A percentile compares a stretch with the other conserved stretches of the same genome.
These are phyloP conservation scores for Sebastes aleutianus DNA, from an alignment of 2,797 vertebrate genomes.

Conservation along the genomic window DNA sequence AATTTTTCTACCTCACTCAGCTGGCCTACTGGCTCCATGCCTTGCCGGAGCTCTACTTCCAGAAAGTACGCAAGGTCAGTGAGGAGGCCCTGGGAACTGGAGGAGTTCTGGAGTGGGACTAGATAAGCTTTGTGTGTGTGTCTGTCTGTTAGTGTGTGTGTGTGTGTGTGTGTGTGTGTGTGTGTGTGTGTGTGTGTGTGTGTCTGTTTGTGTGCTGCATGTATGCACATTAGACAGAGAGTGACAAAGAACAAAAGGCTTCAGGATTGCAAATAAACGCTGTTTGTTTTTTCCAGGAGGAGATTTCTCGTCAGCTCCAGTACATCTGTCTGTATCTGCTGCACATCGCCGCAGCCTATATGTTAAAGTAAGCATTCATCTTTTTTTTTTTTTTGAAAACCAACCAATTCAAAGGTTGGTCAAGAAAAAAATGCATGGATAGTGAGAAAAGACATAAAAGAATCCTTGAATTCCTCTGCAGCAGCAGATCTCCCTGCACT, in stretches of 20 bases:
- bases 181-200: conserved; percentile 1
- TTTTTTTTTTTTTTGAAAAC: not conserved
- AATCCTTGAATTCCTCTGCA: not conserved
- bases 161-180: not conserved
- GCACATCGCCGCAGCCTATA: conserved; percentile 92
- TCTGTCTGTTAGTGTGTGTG: not conserved
- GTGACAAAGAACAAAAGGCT: not conserved
- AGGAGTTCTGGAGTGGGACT: conserved; percentile 29
- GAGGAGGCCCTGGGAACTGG: conserved; percentile 45
- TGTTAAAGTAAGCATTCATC: conserved; percentile 90
- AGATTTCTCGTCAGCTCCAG: conserved; percentile 93
- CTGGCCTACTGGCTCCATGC: conserved; percentile 97
- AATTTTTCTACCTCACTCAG: conserved; percentile 98
- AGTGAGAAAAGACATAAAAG: not conserved
- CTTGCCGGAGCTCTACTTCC: conserved; percentile 97
- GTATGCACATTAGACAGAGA: not conserved
- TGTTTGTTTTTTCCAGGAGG: conserved; percentile 85
- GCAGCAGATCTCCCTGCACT: not conserved
- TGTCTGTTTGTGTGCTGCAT: not conserved
- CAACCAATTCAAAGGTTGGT: not conserved
- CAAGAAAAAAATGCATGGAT: not conserved
- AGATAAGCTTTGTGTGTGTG: conserved; percentile 40
- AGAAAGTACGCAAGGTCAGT: conserved; percentile 98
- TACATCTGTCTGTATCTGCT: conserved; percentile 94
- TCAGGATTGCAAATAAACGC: conserved; percentile 7